phyloP scores from a whole-genome alignment of 2,113 vertebrate species.

The Hyla sarda region DNA sequence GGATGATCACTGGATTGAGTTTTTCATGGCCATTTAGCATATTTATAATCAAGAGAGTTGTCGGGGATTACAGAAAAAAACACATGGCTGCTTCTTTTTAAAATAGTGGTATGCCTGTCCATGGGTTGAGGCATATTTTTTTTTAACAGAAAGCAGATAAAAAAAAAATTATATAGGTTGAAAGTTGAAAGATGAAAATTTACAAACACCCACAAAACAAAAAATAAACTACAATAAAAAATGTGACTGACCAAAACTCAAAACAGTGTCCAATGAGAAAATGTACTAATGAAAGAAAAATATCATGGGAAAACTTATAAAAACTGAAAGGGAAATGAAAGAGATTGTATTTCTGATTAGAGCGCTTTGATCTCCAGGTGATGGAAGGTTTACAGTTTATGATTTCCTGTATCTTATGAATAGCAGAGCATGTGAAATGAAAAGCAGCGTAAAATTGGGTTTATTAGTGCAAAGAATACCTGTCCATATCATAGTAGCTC shows the following conservation, averaged over 20 bases:
- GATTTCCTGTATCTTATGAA: conserved; percentile 26
- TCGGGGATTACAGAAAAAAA: neutral
- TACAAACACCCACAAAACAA: neutral
- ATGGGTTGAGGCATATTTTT: neutral
- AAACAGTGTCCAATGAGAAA: neutral
- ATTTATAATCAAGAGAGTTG: too few relatives aligned
- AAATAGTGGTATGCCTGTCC: neutral
- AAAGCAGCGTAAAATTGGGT: neutral
- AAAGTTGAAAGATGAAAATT: neutral
- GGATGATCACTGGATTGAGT: too few relatives aligned
- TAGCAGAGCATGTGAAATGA: neutral
- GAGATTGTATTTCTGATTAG: conserved; percentile 15
- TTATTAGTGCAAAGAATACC: neutral
- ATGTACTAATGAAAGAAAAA: conserved; percentile 23
- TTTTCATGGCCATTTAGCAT: too few relatives aligned
- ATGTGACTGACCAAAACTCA: neutral
- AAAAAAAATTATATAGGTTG: neutral
- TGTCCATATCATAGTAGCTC: neutral
- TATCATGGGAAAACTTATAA: neutral
- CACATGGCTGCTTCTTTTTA: neutral
- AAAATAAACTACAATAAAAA: neutral
- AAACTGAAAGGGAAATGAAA: conserved; percentile 16
- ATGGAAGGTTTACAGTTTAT: conserved; percentile 35
- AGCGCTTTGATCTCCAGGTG: conserved; percentile 27
- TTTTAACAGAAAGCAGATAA: neutral